Evolutionary conservation across 30 jellyfish, hydroid and myxozoan species (phyloP), one percentile per base, ranked within the genome.

Genomic region (Aurelia coerulea): DNA sequence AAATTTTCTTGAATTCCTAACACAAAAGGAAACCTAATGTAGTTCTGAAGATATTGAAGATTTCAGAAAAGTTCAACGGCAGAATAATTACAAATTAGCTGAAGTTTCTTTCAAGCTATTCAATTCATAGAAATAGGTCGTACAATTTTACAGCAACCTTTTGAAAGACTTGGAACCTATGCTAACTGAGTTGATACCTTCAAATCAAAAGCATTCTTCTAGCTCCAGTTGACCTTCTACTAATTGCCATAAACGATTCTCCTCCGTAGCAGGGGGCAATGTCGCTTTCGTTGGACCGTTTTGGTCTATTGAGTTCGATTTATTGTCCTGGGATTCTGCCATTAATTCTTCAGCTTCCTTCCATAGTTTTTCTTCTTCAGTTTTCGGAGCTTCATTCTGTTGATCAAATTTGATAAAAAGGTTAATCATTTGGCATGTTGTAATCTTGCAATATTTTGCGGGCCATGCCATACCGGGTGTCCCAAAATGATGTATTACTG

Each of bases 221-320:
- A 90, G 77, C 71, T 90, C 97, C 14, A 90, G 80, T 35, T 74
- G 91, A 9, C 94, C 94, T 59, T 90, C 97, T 11, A 80, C 94
- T 18, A 90, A 58, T 14, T 74, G 94, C 97, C 97, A 90, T 31
- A 90, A 74, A 14, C 86, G 68, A 46, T 80, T 70, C 8, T 90
- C 94, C 32, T 82, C 94, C 62, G 63, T 53, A 13, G 70, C 49
- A 31, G 67, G 87, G 31, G 90, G 12, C 56, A 39, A 67, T 46
- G 62, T 88, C 31, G 15, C 64, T 65, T 68, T 78, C 0, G 76
- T 37, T 0, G 65, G 41, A 46, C 41, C 79, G n/a, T 42, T 65
- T 50, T 69, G 69, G 50, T 84, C 93, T 31, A 84, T 16, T 6
- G 93, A 84, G 69, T 84, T 84, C 23, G 54, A 50, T 16, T 62